Evolutionary conservation across 2,113 vertebrate species (phyloP), one percentile per base, ranked within the genome.

Genomic region (Indicator indicator): DNA sequence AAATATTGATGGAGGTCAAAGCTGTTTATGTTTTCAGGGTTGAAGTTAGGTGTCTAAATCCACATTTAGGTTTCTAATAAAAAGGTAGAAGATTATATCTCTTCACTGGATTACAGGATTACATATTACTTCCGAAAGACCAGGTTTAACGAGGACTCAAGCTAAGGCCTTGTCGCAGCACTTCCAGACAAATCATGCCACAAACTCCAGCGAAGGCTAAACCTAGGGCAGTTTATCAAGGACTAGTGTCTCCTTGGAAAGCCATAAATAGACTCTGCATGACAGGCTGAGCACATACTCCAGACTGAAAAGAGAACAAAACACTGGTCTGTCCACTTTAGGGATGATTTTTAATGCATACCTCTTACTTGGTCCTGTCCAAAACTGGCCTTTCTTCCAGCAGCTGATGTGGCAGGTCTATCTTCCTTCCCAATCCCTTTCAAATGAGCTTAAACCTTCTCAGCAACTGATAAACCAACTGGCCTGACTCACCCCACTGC

Each of bases 11-110:
- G 1, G n/a, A 79, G n/a, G 18, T 40, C 78, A 63, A 21, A 63
- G 30, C 6, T 83, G 38, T 63, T 93, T 52, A 5, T 42, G 30
- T 6, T 59, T 33, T 63, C 59, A 50, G 40, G 20, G 70, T 6
- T 89, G 64, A 28, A 76, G 12, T 27, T 16, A 14, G 24, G 59
- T 40, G n/a, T 30, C 36, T 32, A 63, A 76, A 9, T 68, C 7
- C 36, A 77, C 28, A 3, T 55, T 83, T 30, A 48, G 60, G 21
- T 28, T 87, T 23, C 54, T 36, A 82, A 55, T 19, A 38, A 5
- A 50, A 36, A 44, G 20, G 8, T 0, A 0, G 42, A 16, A 76
- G 32, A 50, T 21, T 2, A 0, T 20, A 20, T 16, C 0, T 0
- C 36, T 67, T 67, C 6, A 6, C 71, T 12, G 15, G 14, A 6